A percentile compares a stretch with the other conserved stretches of the same genome.
Conservation (phyloP, 2,797 vertebrate species). For the Apodemus agrarius region DNA sequence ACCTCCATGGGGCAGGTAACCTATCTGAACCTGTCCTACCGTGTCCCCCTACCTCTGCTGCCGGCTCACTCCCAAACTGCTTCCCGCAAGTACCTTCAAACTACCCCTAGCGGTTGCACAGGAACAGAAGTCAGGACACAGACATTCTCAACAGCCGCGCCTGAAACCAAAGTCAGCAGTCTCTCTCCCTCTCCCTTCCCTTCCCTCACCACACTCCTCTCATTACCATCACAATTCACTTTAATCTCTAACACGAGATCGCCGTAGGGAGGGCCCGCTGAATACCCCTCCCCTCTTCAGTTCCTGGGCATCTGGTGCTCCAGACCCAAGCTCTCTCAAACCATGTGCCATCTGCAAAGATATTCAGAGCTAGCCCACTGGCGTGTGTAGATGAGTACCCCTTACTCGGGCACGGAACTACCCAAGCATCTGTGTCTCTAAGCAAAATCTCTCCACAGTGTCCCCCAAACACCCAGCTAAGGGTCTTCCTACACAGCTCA, state of each 20-base stretch:
- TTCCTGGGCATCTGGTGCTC: background rate
- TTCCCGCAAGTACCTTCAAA: background rate
- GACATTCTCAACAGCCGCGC: background rate
- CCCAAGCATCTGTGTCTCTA: background rate
- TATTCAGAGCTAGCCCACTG: background rate
- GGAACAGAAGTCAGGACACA: background rate
- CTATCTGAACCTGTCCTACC: background rate
- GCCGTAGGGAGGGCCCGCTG: no score
- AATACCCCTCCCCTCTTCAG: background rate
- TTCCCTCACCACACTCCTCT: no score
- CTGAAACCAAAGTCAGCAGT: background rate
- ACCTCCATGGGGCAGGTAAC: constrained; percentile 74
- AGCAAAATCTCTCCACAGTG: background rate
- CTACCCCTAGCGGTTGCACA: background rate
- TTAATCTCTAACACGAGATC: background rate
- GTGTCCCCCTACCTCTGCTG: accelerated
- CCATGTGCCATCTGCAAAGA: background rate
- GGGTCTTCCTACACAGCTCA: background rate
- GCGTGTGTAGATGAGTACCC: background rate
- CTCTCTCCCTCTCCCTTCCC: background rate
- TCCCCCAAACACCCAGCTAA: background rate
- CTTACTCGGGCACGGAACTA: background rate
- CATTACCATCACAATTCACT: background rate
- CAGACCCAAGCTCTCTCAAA: background rate
- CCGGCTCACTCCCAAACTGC: background rate